Base-by-base conservation (phyloP, 1,140 invertebrate species). In the Phymorhynchus buccinoides region DNA sequence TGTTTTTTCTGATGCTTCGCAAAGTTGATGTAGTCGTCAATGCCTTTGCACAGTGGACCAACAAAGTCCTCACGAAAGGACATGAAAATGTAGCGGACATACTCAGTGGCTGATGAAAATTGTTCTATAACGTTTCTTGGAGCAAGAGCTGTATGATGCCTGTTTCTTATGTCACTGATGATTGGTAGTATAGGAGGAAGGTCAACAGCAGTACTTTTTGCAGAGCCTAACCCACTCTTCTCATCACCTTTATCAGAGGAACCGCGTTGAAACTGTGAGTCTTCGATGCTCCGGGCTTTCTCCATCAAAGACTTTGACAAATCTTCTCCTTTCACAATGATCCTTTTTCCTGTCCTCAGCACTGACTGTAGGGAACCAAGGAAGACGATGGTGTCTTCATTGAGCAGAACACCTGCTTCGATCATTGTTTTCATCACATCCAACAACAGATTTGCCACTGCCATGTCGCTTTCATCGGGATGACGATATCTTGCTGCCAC, bases 31-130 rank as follows among this genome's bases (percentile, higher is more conserved):
- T 87, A 87, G 16, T 87, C 41, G 3, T 27, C 35, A 35, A 94
- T 86, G 41, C 93, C 93, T 30, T 88, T 80, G 85, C 93, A 83
- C 14, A 94, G 80, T 35, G 93, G 91, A 9, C 86, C 52, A 79
- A 92, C 80, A 82, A 93, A 93, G 87, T 97, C 96, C 93, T 97
- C 96, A 14, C 96, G 91, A 39, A 97, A 91, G 3, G 97, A 91
- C 27, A 96, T 92, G 89, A 96, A 96, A 85, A 97, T 96, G 0
- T 95, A 94, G 88, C 96, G 96, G 7, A 97, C 91, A 89, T 97
- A 97, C 87, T 96, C 95, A 3, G 41, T 62, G 32, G 78, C 75
- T 22, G 84, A 85, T 16, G 41, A 44, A 41, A 79, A 80, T 30
- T 52, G 77, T n/a, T 71, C 56, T 42, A 27, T 22, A 42, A 85